phyloP scores from a whole-genome alignment of 2,113 vertebrate species.

The Balaeniceps rex region DNA sequence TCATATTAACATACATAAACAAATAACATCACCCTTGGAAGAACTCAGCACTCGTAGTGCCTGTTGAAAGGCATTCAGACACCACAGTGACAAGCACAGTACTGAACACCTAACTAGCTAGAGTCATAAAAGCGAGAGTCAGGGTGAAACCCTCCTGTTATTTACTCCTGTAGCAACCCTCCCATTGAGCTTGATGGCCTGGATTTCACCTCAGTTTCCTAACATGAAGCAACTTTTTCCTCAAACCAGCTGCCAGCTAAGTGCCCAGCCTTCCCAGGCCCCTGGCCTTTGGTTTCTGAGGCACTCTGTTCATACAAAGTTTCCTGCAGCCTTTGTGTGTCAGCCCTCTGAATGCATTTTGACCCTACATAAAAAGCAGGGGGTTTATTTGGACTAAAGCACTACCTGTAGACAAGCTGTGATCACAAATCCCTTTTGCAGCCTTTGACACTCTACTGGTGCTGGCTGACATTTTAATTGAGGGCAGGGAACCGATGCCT shows the following conservation, averaged over 20 bases:
- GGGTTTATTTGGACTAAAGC: background rate
- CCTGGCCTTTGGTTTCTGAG: background rate
- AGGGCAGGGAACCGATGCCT: background rate
- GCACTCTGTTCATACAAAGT: rapidly evolving
- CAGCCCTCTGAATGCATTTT: background rate
- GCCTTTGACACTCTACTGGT: background rate
- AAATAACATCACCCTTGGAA: background rate
- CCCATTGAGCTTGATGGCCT: background rate
- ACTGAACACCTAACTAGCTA: background rate
- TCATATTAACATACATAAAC: background rate
- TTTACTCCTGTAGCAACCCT: background rate
- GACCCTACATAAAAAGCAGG: background rate
- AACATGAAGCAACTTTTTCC: background rate
- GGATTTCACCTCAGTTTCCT: background rate
- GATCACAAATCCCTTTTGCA: background rate
- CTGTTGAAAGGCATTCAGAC: background rate
- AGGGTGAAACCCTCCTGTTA: background rate
- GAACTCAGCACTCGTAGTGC: background rate
- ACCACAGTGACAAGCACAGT: background rate
- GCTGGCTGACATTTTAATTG: background rate
- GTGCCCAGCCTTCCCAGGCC: background rate
- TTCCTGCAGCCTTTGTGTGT: background rate
- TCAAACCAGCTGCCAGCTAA: background rate
- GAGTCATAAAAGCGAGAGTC: background rate
- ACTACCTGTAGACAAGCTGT: background rate